Base-by-base conservation (phyloP, 2,113 vertebrate species). In the Sander lucioperca region DNA sequence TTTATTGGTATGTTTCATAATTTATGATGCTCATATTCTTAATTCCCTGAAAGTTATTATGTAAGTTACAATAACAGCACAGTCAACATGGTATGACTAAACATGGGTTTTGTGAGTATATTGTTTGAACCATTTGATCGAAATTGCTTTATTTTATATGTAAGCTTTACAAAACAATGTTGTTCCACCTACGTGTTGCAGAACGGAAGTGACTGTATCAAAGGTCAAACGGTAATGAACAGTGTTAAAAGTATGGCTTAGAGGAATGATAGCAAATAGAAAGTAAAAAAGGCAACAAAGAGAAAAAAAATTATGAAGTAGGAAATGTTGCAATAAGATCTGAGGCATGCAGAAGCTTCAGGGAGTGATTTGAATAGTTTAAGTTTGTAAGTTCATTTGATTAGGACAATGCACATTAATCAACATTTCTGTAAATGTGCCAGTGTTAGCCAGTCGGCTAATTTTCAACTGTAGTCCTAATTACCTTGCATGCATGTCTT, bases 311-410 rank as follows among this genome's bases (percentile, higher is more conserved):
- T 36, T 12, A 39, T 47, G 5, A 71, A 77, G 48, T 47, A 80
- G 82, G 48, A 79, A 86, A 72, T 69, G 57, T 73, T 79, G 48
- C 72, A 71, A 69, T 80, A 82, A 85, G 79, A 89, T 88, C 85
- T 89, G 74, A 89, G 67, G 45, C 84, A 91, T 86, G 83, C 78
- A 79, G 87, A 81, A 82, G 80, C 83, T 71, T 13, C 64, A 21
- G 62, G 57, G 19, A 80, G 63, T 91, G 88, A 87, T 79, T 63
- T 76, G 89, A 90, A 91, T 93, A 86, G n/a, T n/a, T n/a, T n/a
- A n/a, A n/a, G n/a, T n/a, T n/a, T n/a, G n/a, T n/a, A n/a, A n/a
- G n/a, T n/a, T n/a, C n/a, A n/a, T n/a, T n/a, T n/a, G n/a, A n/a
- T n/a, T n/a, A n/a, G n/a, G n/a, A n/a, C n/a, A n/a, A n/a, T n/a